phyloP scores from a whole-genome alignment of 2,888 invertebrate species.

The Chloromyia formosa region DNA sequence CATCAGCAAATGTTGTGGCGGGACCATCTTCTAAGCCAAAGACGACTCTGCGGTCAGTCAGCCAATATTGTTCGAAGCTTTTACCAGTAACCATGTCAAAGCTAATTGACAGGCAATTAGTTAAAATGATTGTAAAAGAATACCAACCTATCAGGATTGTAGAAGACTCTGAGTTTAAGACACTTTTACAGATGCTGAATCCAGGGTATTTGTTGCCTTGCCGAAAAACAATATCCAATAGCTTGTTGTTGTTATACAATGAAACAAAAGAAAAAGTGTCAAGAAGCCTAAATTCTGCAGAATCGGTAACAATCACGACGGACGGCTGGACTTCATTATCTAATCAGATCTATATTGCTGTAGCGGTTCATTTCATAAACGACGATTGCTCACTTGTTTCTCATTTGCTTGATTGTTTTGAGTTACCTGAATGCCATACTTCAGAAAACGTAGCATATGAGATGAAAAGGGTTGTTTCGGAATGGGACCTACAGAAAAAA shows the following conservation, averaged over 20 bases:
- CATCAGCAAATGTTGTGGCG: too few species aligned
- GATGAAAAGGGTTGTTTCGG: constrained; percentile 45
- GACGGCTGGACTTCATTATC: constrained; percentile 53
- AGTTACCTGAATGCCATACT: constrained; percentile 51
- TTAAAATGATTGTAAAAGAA: too few species aligned
- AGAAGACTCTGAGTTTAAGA: too few species aligned
- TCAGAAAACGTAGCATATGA: constrained; percentile 48
- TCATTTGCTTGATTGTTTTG: constrained; percentile 48
- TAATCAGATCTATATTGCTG: constrained; percentile 51
- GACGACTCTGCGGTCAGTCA: too few species aligned
- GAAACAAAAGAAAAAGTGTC: constrained; percentile 47
- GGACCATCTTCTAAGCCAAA: too few species aligned
- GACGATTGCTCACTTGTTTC: constrained; percentile 48
- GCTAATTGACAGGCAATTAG: too few species aligned
- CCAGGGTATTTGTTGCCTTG: too few species aligned
- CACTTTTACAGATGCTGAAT: too few species aligned
- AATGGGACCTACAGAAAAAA: constrained; percentile 39
- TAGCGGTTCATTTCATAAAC: constrained; percentile 52
- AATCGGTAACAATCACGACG: constrained; percentile 50
- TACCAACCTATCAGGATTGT: too few species aligned
- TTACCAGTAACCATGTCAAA: too few species aligned
- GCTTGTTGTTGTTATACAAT: constrained; percentile 42
- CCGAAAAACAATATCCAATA: too few species aligned
- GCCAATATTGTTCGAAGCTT: too few species aligned
- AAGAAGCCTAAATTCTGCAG: constrained; percentile 33